Evolutionary conservation across 1,140 invertebrate genomes (phyloP), one percentile per base, ranked within the genome.

Genomic region (Bombus pascuorum): DNA sequence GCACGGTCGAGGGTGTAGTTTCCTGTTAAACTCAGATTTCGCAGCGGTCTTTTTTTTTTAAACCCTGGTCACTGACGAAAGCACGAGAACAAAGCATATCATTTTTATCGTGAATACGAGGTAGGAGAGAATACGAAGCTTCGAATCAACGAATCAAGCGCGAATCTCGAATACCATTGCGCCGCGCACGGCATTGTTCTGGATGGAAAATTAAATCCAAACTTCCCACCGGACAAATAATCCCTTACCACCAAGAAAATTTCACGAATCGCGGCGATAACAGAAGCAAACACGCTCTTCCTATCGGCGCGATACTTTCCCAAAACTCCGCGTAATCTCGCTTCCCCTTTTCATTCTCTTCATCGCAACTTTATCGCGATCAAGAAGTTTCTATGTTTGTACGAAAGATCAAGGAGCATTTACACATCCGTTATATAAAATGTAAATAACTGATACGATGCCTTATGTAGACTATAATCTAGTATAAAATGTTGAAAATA

Each of bases 181-280:
- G 6, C 34, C n/a, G 15, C 9, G 13, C 70, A 39, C 18, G 34
- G 62, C 66, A 73, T 89, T 80, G 83, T 85, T 77, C 70, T 59
- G 22, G 39, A 65, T 62, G 73, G 81, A 71, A 86, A 85, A 89
- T 89, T 87, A 87, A 89, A 76, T 90, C 87, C 76, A 81, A 90
- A 90, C 83, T 90, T 90, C 86, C 47, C 81, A 25, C 65, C 72
- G 53, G 37, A 1, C 13, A n/a, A 82, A 83, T 81, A 84, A 75
- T 76, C 66, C 73, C 44, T 32, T 4, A 25, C 6, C 62, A 25
- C 10, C 37, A 28, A 37, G 84, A 72, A 62, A 83, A 77, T 77
- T 76, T 83, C 73, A 18, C 65, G 75, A 72, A 78, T 83, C 70
- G 70, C 59, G 59, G 74, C 22, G 85, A 84, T 84, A 84, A 70